Conservation (phyloP, 2,797 vertebrate species). For the Scomberomorus guttatus region DNA sequence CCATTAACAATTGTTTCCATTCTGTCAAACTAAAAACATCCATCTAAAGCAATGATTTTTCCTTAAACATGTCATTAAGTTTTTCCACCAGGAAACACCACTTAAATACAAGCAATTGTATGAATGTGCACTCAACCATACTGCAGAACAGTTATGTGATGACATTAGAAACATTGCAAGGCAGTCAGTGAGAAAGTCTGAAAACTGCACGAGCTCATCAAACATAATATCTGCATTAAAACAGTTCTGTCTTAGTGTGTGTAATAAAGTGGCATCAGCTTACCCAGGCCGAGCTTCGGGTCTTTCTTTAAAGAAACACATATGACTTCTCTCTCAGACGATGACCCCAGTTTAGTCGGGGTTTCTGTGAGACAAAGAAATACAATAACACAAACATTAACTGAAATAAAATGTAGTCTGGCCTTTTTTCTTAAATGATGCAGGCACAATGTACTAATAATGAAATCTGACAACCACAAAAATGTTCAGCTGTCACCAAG, state of each 20-base stretch:
- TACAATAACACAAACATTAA: background rate
- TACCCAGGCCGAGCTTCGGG: slow-evolving; percentile 89
- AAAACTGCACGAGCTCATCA: background rate
- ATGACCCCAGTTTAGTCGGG: slow-evolving; percentile 58
- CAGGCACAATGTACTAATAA: background rate
- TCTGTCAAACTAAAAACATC: no score
- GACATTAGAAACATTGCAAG: background rate
- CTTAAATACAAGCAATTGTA: background rate
- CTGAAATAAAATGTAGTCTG: background rate
- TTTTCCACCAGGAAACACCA: background rate
- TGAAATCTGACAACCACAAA: background rate
- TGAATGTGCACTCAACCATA: background rate
- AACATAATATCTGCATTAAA: background rate
- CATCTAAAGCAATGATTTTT: background rate
- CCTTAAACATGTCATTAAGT: background rate
- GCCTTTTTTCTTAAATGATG: background rate
- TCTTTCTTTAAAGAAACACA: slow-evolving; percentile 89
- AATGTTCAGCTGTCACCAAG: no score
- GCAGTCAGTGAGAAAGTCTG: no score
- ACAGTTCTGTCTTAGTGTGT: background rate
- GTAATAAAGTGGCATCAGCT: slow-evolving; percentile 43
- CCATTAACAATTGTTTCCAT: no score
- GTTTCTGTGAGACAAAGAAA: slow-evolving; percentile 64
- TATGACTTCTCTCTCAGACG: slow-evolving; percentile 88
- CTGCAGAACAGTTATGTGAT: background rate